Evolutionary conservation across 2,797 vertebrate genomes (phyloP).

Genomic region (Brotogeris chrysoptera): DNA sequence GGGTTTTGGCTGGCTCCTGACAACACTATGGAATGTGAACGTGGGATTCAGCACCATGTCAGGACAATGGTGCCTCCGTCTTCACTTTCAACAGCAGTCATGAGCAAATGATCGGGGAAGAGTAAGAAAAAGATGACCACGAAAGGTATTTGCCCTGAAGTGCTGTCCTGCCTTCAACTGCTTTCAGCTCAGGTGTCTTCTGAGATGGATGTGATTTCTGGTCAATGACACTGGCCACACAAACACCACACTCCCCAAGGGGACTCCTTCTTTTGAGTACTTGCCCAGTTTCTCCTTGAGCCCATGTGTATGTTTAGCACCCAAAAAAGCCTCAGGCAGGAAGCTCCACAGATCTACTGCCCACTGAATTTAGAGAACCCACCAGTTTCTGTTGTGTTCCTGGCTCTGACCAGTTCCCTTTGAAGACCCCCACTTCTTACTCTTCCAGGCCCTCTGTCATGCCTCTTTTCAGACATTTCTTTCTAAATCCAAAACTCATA

Average conservation of each 20-base stretch:
- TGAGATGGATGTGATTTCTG: neutral
- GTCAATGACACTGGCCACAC: neutral
- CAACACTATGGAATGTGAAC: neutral
- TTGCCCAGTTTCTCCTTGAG: neutral
- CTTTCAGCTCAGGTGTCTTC: neutral
- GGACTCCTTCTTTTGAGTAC: neutral
- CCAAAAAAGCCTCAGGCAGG: neutral
- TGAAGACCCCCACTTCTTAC: neutral
- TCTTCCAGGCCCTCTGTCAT: neutral
- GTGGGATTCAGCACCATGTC: neutral
- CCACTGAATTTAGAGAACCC: neutral
- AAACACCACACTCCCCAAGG: rapidly evolving
- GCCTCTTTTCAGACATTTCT: neutral
- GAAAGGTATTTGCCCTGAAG: neutral
- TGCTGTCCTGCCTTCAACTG: neutral
- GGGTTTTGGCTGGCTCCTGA: neutral
- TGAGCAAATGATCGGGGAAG: neutral
- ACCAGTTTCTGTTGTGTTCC: rapidly evolving
- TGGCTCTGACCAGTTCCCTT: neutral
- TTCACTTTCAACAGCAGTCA: neutral
- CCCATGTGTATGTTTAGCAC: neutral
- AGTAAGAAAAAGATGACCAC: neutral
- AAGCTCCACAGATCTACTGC: neutral
- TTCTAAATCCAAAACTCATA: neutral
- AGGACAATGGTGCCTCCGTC: neutral